Evolutionary conservation across 1,140 invertebrate species (phyloP), one percentile per base, ranked within the genome.

Genomic region (Tribolium madens): DNA sequence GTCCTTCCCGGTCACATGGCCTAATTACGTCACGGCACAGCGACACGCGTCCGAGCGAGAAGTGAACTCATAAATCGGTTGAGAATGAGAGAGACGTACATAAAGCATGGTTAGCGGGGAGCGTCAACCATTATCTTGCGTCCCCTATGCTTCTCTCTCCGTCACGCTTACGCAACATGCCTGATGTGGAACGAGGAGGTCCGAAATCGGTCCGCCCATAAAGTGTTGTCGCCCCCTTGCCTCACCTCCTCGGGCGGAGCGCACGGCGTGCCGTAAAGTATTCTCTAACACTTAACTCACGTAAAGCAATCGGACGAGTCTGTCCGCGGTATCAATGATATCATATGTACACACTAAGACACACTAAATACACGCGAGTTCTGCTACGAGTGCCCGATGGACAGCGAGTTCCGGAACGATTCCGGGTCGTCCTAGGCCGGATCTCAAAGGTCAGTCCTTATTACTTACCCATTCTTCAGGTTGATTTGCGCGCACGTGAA

Each of bases 21-120:
- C 78, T 75, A 78, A 78, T 84, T 83, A 85, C 84, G 83, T 84
- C 83, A 84, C 76, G 52, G 80, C 74, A 79, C 79, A 80, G 82
- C 80, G 79, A 79, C 82, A 74, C 83, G 81, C 75, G 79, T 79
- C 79, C 52, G 78, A 81, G 79, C 68, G 81, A 81, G 81, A 82
- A 77, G 80, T 78, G 76, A 76, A 72, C 79, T 82, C 84, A 84
- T 86, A 86, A 86, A 86, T 85, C 79, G 81, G 82, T 75, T 84
- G 84, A 80, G 83, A 85, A 83, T 80, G 85, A 85, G 84, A 85
- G 84, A 85, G 85, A 86, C 82, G 83, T 80, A 80, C 85, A 85
- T 86, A 86, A 86, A 86, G 85, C 83, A 86, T 85, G 84, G 81
- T 85, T 86, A 86, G 85, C 84, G 83, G 85, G 84, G 84, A 84